A percentile compares a stretch with the other conserved stretches of the same genome.
These are phyloP conservation scores for Monoplex corrugatus DNA, from an alignment of 2,888 invertebrate species.

Conservation along the genomic window DNA sequence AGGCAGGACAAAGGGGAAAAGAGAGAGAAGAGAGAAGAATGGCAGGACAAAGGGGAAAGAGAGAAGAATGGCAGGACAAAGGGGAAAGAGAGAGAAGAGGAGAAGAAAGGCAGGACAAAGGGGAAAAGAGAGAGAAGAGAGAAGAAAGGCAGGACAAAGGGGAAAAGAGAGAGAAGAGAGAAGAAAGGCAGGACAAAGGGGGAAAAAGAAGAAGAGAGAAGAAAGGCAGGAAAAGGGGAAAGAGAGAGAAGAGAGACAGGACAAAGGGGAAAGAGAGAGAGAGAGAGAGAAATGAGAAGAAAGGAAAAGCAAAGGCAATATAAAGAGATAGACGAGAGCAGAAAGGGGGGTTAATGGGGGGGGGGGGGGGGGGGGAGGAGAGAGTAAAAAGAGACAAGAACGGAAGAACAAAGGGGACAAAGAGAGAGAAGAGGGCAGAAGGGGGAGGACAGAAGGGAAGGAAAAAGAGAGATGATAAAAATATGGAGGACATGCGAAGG, in stretches of 20 bases:
- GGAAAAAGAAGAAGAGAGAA: conserved; percentile 12
- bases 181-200: background rate
- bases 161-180: background rate
- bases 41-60: background rate
- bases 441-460: too few relatives aligned
- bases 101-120: background rate
- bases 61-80: background rate
- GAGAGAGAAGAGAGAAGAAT: background rate
- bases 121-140: background rate
- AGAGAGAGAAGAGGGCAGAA: too few relatives aligned
- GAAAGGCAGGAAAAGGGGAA: background rate
- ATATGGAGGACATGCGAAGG: too few relatives aligned
- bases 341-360: background rate
- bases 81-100: background rate
- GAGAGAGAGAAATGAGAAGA: background rate
- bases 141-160: background rate
- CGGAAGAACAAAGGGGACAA: too few relatives aligned
- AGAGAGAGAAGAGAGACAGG: background rate
- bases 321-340: background rate
- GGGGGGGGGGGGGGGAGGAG: background rate
- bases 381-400: background rate
- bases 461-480: too few relatives aligned
- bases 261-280: background rate
- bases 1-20: background rate
- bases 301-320: background rate